Evolutionary conservation across 2,888 invertebrate species (phyloP), one percentile per base, ranked within the genome.

Genomic region (Empis livida): DNA sequence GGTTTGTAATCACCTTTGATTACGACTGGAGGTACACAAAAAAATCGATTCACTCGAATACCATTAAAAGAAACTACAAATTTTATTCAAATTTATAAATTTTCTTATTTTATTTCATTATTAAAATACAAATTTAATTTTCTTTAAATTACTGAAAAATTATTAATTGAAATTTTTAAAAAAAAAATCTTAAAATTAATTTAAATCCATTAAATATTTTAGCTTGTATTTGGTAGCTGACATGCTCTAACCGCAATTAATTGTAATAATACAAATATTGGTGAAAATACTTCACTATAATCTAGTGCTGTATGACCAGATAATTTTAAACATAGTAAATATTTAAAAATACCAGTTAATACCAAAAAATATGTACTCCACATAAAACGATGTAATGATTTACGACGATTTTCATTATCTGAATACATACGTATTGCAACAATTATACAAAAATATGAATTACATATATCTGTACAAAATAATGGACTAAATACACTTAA

Each of bases 401-500:
- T 78, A 65, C 86, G 85, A 49, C 86, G 78, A 51, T 69, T 68
- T 56, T 82, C 78, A 55, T 77, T 82, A 59, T 88, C 87, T 61
- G 89, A 74, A 61, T 86, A 84, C 82, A 90, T 88, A 59, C 97
- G 78, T 58, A 97, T 90, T 62, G 92, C 90, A 49, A 96, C 87
- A 59, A 96, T 96, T 45, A 91, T 82, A 62, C 92, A 90, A 67
- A 96, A 96, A 68, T 97, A 97, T 27, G 88, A 83, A 71, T 92
- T 92, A 55, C 94, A 76, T 27, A 88, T 90, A 73, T 95, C 93
- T 56, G 89, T 88, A 37, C 89, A 80, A 71, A 94, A 96, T 32
- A 96, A 72, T 0, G 96, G 95, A 15, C 84, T 80, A 68, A 96
- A 95, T 46, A 93, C 82, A 49, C 80, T 76, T 83, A 89, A 92